Evolutionary conservation across 1,140 invertebrate species (phyloP).

Genomic region (Rhopalosiphum maidis): DNA sequence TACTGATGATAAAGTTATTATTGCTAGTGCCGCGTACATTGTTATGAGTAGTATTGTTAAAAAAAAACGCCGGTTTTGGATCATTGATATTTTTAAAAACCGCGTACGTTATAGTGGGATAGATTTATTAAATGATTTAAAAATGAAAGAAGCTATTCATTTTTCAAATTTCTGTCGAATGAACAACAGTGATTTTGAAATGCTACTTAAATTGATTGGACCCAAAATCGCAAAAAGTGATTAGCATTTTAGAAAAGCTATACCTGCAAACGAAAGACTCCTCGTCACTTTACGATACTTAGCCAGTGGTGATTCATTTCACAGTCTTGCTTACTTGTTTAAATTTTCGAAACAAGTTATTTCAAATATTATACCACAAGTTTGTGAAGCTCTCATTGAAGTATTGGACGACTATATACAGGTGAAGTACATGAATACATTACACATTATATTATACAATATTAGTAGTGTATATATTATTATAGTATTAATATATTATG

Average conservation of each 20-base stretch:
- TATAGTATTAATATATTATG: neutral
- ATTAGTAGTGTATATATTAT: neutral
- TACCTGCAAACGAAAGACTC: conserved; percentile 8
- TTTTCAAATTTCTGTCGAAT: conserved; percentile 59
- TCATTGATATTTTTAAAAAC: neutral
- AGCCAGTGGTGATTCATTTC: conserved; percentile 1
- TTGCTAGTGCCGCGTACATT: neutral
- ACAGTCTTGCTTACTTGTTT: conserved; percentile 34
- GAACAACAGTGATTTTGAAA: conserved; percentile 35
- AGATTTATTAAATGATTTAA: conserved; percentile 11
- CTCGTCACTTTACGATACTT: conserved; percentile 2
- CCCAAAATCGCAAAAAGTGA: conserved; percentile 19
- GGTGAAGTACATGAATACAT: neutral
- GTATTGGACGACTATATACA: neutral
- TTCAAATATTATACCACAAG: neutral
- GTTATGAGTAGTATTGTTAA: neutral
- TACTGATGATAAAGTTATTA: neutral
- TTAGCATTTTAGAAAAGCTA: conserved; percentile 14
- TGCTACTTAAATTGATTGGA: conserved; percentile 18
- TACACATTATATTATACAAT: neutral
- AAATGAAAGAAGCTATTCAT: neutral
- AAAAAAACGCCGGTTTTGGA: neutral
- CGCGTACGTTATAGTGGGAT: neutral
- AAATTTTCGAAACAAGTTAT: conserved; percentile 29
- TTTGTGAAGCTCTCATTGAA: conserved; percentile 9